Base-by-base conservation (phyloP, 64 coral and sea anemone species). In the Orbicella faveolata region DNA sequence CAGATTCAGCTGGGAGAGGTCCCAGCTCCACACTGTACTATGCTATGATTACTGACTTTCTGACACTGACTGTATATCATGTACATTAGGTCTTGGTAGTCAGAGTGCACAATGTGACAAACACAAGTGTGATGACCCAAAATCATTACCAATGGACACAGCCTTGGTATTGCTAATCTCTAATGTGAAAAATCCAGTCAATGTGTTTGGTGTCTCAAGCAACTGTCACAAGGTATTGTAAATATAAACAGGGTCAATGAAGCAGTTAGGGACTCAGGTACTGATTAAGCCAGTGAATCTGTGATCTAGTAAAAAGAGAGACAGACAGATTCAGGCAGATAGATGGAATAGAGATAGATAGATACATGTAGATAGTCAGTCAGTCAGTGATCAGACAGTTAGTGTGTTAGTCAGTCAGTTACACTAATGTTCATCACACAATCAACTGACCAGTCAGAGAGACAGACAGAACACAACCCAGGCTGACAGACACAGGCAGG, bases 171-270 rank as follows among this genome's bases (percentile, higher is more conserved):
- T 26, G 61, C 81, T 63, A 39, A 80, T 0, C 2, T 77, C 18
- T 1, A 0, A 51, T 41, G 36, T 34, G 0, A 75, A 74, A 18
- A 25, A 13, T 52, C 3, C 52, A 10, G 75, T 64, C 25, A 75
- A 39, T 57, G 52, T 91, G 2, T 70, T 75, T 39, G 89, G 89
- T 26, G n/a, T 91, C n/a, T 91, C 89, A 15, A 11, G 44, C 21
- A 91, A 84, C 34, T 91, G 89, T 51, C 82, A 91, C 19, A 44
- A 77, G 89, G 89, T 91, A 75, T 3, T 57, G 59, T 48, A 33
- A 87, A 30, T 17, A 21, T 86, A 9, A 13, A 36, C 6, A 35
- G 53, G 25, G 4, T 66, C 41, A 48, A 5, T 48, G 3, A 48
- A 48, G 41, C 41, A 48, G 41, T 48, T 48, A 48, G 41, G 4